Percentiles rank a stretch among this genome's conserved stretches.
Evolutionary conservation across 2,113 vertebrate species (phyloP).

Genomic region (Sebastes fasciatus): DNA sequence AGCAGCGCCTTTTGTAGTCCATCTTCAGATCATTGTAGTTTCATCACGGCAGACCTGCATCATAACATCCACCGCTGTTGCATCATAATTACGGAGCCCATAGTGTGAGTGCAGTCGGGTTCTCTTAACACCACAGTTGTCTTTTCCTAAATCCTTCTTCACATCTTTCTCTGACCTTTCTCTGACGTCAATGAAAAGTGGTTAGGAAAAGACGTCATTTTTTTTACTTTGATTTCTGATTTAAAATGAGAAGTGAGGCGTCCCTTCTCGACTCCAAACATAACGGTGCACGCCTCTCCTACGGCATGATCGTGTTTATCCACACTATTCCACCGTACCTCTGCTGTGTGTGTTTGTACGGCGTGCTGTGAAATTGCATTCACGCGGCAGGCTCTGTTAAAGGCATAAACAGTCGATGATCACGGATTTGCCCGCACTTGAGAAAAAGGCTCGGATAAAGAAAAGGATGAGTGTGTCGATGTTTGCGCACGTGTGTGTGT

Average conservation of each 20-base stretch:
- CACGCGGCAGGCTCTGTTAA: slow-evolving; percentile 55
- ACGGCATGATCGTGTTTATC: slow-evolving; percentile 49
- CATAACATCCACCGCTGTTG: too few species aligned
- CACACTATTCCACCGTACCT: background rate
- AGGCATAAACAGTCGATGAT: slow-evolving; percentile 75
- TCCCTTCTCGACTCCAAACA: slow-evolving; percentile 14
- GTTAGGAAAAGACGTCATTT: too few species aligned
- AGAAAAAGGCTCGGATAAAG: slow-evolving; percentile 62
- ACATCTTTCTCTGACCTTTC: too few species aligned
- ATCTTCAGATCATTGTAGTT: too few species aligned
- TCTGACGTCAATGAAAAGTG: too few species aligned
- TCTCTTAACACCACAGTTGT: too few species aligned
- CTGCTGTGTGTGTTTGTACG: slow-evolving; percentile 20
- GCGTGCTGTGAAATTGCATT: slow-evolving; percentile 56
- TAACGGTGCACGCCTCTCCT: slow-evolving; percentile 42
- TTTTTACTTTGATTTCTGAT: background rate
- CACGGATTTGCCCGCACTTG: slow-evolving; percentile 76
- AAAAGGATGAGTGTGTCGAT: slow-evolving; percentile 68
- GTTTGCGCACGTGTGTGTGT: slow-evolving; percentile 55
- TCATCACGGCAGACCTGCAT: too few species aligned
- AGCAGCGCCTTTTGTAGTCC: too few species aligned
- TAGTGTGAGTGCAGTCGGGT: too few species aligned
- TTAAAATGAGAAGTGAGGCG: background rate
- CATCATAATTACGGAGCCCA: too few species aligned
- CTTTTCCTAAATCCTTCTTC: too few species aligned